Evolutionary conservation across 2,113 vertebrate species (phyloP).

Genomic region (Empidonax traillii): DNA sequence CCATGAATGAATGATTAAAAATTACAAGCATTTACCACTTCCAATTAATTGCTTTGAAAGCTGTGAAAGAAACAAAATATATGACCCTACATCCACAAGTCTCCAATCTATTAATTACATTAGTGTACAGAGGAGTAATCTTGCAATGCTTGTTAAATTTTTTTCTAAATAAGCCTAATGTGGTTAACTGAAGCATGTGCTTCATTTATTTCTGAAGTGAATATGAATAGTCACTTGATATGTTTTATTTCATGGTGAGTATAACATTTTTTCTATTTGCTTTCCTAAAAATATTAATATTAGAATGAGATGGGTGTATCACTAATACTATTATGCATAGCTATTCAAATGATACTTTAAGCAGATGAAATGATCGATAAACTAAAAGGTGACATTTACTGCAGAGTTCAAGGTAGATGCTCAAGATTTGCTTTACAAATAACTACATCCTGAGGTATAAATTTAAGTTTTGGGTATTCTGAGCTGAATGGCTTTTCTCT

Average conservation of each 20-base stretch:
- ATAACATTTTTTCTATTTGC: neutral
- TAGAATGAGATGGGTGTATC: neutral
- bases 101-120: neutral
- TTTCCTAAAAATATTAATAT: neutral
- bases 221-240: neutral
- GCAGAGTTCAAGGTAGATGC: neutral
- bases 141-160: neutral
- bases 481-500: neutral
- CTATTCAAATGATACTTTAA: neutral
- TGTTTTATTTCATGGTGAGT: neutral
- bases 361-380: neutral
- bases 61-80: neutral
- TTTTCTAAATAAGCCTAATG: neutral
- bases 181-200: neutral
- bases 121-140: neutral
- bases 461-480: neutral
- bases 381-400: neutral
- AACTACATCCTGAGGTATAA: neutral
- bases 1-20: neutral
- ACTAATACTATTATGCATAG: neutral
- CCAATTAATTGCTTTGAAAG: neutral
- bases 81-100: neutral
- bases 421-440: neutral
- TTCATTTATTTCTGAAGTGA: neutral
- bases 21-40: neutral